A percentile compares a stretch with the other conserved stretches of the same genome.
These are phyloP conservation scores for Bimastos eiseni DNA, from an alignment of 2,888 invertebrate species.

Conservation along the genomic window DNA sequence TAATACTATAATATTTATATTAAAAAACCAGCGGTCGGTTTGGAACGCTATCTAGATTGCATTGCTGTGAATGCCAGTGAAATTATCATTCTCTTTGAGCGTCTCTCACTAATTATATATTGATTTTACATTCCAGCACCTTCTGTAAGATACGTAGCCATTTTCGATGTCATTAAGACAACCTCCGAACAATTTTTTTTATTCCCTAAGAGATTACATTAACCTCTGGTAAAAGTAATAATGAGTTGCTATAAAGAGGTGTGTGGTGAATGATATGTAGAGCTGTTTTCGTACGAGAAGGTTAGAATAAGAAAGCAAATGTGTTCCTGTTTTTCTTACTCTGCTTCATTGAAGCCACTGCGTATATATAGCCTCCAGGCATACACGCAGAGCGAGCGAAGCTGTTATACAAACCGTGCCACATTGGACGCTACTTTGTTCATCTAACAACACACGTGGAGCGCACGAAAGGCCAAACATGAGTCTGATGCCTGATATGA, in stretches of 20 bases:
- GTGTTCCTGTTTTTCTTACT: not conserved
- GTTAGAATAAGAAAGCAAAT: too few species aligned
- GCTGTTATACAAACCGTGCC: not conserved
- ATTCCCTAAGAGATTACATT: not conserved
- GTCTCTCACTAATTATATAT: too few species aligned
- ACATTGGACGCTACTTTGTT: not conserved
- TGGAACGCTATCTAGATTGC: too few species aligned
- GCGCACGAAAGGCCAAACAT: not conserved
- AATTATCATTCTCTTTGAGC: too few species aligned
- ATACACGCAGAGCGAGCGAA: not conserved
- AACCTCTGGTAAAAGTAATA: not conserved
- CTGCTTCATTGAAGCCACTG: not conserved
- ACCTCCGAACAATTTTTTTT: not conserved
- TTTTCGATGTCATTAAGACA: not conserved
- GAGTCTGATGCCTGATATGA: not conserved
- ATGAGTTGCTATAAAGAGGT: not conserved
- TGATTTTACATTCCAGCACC: too few species aligned
- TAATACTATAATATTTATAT: too few species aligned
- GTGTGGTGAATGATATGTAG: not conserved
- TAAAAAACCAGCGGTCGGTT: too few species aligned
- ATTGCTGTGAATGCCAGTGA: too few species aligned
- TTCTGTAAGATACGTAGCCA: too few species aligned
- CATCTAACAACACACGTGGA: not conserved
- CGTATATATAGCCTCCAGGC: constrained; percentile 4
- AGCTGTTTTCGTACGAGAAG: not conserved